Evolutionary conservation across 37 sponge, comb jelly and placozoan genomes (phyloP).

Genomic region (Tethya wilhelma): DNA sequence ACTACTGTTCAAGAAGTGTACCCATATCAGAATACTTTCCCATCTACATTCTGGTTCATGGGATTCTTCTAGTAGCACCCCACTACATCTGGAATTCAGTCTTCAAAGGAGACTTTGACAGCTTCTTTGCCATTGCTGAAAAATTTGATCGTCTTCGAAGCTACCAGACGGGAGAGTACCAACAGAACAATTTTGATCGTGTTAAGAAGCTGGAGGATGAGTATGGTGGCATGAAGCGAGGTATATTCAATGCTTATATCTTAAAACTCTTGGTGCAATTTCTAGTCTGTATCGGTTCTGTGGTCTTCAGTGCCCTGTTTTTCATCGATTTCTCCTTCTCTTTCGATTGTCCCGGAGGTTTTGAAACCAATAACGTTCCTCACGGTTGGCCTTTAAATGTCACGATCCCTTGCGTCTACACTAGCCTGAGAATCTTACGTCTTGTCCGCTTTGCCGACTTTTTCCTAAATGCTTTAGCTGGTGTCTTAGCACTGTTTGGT

Average conservation of each 20-base stretch:
- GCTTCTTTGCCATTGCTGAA: constrained; percentile 28
- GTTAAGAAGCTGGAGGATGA: constrained; percentile 31
- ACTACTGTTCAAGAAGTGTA: constrained; percentile 40
- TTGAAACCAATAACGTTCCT: no score
- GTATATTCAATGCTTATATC: constrained; percentile 29
- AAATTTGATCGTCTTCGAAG: constrained; percentile 43
- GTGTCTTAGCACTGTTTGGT: no score
- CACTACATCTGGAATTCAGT: constrained; percentile 43
- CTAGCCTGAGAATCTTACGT: no score
- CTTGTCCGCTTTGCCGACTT: no score
- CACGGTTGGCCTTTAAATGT: no score
- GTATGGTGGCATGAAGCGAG: neutral
- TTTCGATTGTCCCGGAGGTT: constrained; percentile 9
- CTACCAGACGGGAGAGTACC: constrained; percentile 49
- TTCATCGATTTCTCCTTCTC: constrained; percentile 21
- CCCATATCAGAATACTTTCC: constrained; percentile 32
- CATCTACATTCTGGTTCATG: constrained; percentile 40
- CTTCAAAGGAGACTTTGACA: constrained; percentile 44
- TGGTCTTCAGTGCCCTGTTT: constrained; percentile 5
- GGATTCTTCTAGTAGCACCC: constrained; percentile 45
- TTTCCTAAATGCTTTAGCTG: no score
- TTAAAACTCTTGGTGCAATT: constrained; percentile 43
- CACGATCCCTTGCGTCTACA: no score
- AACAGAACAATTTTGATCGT: constrained; percentile 21
- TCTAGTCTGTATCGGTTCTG: neutral